Conservation (phyloP, 2,113 vertebrate species). For the Anser cygnoides region DNA sequence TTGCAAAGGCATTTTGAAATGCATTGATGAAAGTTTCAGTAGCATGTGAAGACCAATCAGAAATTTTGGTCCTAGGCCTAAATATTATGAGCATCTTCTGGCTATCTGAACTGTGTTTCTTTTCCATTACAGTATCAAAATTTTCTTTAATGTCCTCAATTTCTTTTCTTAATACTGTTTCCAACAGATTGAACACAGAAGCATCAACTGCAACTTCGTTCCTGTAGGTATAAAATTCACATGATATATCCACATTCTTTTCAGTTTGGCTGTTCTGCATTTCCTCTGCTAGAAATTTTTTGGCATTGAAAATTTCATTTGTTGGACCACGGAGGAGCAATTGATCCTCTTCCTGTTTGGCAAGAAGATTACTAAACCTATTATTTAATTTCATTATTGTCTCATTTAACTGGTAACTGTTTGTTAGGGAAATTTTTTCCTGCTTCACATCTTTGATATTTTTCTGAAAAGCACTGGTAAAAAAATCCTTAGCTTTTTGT, state of each 20-base stretch:
- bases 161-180: constrained; percentile 22
- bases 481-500: constrained; percentile 11
- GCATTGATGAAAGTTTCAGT: constrained; percentile 57
- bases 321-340: constrained; percentile 64
- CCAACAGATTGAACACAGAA: constrained; percentile 51
- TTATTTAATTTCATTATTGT: constrained; percentile 10
- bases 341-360: constrained; percentile 7
- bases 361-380: constrained; percentile 48
- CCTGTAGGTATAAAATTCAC: background rate
- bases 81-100: constrained; percentile 53
- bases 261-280: background rate
- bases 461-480: constrained; percentile 59
- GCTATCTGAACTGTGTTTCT: accelerated
- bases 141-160: constrained; percentile 57
- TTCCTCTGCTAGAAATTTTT: background rate
- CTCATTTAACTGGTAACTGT: background rate
- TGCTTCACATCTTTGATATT: background rate
- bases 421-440: background rate
- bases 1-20: constrained; percentile 47
- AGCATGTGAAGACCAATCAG: constrained; percentile 68
- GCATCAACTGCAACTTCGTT: constrained; percentile 48
- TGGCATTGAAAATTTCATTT: constrained; percentile 53
- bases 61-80: background rate
- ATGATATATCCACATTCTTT: constrained; percentile 23
- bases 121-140: constrained; percentile 7